Conservation (phyloP, 1,140 invertebrate species). For the Paraescarpia echinospica region DNA sequence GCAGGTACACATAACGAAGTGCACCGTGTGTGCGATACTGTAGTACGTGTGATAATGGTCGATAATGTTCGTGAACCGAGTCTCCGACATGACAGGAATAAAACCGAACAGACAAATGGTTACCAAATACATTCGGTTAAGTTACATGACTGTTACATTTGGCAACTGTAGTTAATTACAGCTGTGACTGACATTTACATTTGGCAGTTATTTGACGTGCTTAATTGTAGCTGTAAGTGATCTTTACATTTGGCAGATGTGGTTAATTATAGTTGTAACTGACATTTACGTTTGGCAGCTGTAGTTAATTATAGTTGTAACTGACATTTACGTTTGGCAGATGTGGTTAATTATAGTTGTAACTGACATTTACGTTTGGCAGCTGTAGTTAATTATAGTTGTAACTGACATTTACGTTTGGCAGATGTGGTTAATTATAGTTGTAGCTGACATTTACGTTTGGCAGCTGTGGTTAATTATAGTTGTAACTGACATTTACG, state of each 20-base stretch:
- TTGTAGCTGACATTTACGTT: neutral
- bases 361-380: neutral
- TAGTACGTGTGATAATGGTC: constrained; percentile 14
- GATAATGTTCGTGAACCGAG: too few species aligned
- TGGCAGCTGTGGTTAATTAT: neutral
- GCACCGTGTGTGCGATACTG: constrained; percentile 41
- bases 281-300: neutral
- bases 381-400: neutral
- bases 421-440: neutral
- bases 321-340: neutral
- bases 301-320: neutral
- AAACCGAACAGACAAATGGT: neutral
- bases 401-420: neutral
- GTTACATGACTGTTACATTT: too few species aligned
- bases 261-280: neutral
- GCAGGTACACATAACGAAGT: constrained; percentile 39
- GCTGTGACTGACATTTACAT: neutral
- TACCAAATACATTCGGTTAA: neutral
- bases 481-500: neutral
- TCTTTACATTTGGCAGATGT: neutral
- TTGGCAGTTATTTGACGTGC: too few species aligned
- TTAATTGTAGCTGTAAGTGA: neutral
- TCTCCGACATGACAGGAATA: neutral
- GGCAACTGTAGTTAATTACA: neutral
- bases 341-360: neutral